Percentiles rank a stretch among this genome's conserved stretches.
Evolutionary conservation across 1,140 invertebrate species (phyloP).

Genomic region (Heliconius melpomene): DNA sequence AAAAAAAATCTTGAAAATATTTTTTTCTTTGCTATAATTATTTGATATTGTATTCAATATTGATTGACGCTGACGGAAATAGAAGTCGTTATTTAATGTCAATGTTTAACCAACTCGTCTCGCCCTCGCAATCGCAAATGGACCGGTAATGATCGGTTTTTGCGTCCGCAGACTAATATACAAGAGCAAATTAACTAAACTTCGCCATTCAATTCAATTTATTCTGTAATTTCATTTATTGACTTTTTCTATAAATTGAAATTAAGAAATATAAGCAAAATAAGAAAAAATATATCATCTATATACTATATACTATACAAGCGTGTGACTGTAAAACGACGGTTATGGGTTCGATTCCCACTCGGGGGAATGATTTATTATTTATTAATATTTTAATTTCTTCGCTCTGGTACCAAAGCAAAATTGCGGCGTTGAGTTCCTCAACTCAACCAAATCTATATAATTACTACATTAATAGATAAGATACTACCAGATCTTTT

Average conservation of each 20-base stretch:
- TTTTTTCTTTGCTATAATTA: not conserved
- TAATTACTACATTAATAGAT: too few species aligned
- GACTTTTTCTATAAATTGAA: not conserved
- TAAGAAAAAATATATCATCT: not conserved
- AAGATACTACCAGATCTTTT: too few species aligned
- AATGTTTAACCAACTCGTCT: conserved; percentile 68
- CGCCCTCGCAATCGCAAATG: conserved; percentile 67
- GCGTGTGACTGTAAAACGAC: too few species aligned
- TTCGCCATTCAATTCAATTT: conserved; percentile 37
- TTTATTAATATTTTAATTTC: too few species aligned
- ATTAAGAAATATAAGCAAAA: not conserved
- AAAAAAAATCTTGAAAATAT: too few species aligned
- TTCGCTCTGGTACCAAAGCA: too few species aligned
- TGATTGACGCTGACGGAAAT: conserved; percentile 56
- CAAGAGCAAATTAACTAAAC: conserved; percentile 50
- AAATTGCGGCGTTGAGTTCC: too few species aligned
- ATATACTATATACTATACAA: too few species aligned
- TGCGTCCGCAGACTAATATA: conserved; percentile 48
- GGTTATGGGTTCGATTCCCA: too few species aligned
- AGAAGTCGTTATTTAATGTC: conserved; percentile 78
- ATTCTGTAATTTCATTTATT: conserved; percentile 35
- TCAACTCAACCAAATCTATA: too few species aligned
- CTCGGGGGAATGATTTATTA: too few species aligned
- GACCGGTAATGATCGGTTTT: conserved; percentile 71
- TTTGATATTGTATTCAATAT: not conserved